A percentile compares a stretch with the other conserved stretches of the same genome.
Evolutionary conservation across 2,113 vertebrate genomes (phyloP).

Genomic region (Lasiurus cinereus): DNA sequence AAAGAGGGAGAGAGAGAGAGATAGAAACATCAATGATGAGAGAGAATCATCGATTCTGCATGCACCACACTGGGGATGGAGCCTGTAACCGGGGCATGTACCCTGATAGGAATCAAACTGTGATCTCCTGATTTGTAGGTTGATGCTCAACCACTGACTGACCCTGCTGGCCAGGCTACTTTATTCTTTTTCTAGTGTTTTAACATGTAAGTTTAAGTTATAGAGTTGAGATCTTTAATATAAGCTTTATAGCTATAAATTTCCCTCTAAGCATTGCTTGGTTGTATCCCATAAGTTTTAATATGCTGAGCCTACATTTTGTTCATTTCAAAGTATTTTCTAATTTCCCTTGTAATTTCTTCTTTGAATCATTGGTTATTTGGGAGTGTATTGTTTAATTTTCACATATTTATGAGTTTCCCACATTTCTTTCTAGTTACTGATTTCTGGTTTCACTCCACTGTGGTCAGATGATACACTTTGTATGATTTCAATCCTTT

Average conservation of each 20-base stretch:
- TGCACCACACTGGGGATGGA: too few relatives aligned
- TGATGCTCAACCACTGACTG: too few relatives aligned
- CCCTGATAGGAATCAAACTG: too few relatives aligned
- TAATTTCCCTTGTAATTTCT: background rate
- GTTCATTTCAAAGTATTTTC: background rate
- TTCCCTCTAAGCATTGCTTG: too few relatives aligned
- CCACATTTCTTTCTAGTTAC: background rate
- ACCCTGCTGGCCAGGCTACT: too few relatives aligned
- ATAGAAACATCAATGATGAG: too few relatives aligned
- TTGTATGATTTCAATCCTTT: background rate
- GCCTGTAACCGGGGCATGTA: too few relatives aligned
- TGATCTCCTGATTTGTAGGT: too few relatives aligned
- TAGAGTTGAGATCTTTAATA: background rate
- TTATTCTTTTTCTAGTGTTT: background rate
- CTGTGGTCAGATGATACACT: background rate
- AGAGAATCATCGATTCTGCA: too few relatives aligned
- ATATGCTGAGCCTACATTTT: background rate
- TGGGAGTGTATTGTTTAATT: background rate
- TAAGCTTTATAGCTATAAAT: background rate
- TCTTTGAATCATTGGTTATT: background rate
- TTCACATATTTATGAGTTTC: background rate
- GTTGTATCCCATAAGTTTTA: accelerated
- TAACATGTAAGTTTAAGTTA: background rate
- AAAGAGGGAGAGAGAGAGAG: too few relatives aligned
- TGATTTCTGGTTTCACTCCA: background rate